Conservation (phyloP, 2,113 vertebrate species). For the Colaptes auratus region DNA sequence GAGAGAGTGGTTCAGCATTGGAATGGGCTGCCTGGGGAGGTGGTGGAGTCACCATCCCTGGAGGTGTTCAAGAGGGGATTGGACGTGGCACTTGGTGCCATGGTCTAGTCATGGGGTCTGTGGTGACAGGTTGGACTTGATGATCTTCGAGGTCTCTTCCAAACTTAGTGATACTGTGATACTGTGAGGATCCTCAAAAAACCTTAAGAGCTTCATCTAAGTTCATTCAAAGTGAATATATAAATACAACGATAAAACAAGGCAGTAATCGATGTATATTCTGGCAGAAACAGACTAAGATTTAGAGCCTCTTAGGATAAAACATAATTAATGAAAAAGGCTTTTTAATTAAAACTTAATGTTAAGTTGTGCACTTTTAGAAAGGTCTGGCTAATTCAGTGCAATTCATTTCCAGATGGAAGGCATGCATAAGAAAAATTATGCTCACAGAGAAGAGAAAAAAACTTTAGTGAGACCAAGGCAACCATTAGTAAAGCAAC, state of each 20-base stretch:
- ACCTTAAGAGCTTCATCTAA: not conserved
- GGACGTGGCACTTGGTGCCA: no score
- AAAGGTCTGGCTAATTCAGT: constrained; percentile 35
- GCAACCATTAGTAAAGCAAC: not conserved
- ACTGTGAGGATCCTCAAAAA: not conserved
- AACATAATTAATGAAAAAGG: constrained; percentile 51
- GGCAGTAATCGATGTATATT: not conserved
- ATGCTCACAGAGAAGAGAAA: not conserved
- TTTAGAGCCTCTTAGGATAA: constrained; percentile 25
- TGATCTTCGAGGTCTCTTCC: no score
- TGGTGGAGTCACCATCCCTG: no score
- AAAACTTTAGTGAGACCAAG: not conserved
- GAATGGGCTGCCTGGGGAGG: no score
- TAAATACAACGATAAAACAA: constrained; percentile 23
- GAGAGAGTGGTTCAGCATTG: no score
- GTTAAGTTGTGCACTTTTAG: constrained; percentile 27
- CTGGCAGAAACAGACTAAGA: constrained; percentile 12
- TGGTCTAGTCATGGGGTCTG: no score
- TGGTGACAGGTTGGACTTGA: no score
- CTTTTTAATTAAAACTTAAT: constrained; percentile 47
- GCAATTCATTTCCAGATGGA: constrained; percentile 17
- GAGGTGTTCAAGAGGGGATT: no score
- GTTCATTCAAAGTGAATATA: not conserved
- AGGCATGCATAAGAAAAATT: not conserved
- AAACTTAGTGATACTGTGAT: no score